Percentiles rank a stretch among this genome's conserved stretches.
Conservation (phyloP, 2,113 vertebrate genomes). For the Tachycineta bicolor region DNA sequence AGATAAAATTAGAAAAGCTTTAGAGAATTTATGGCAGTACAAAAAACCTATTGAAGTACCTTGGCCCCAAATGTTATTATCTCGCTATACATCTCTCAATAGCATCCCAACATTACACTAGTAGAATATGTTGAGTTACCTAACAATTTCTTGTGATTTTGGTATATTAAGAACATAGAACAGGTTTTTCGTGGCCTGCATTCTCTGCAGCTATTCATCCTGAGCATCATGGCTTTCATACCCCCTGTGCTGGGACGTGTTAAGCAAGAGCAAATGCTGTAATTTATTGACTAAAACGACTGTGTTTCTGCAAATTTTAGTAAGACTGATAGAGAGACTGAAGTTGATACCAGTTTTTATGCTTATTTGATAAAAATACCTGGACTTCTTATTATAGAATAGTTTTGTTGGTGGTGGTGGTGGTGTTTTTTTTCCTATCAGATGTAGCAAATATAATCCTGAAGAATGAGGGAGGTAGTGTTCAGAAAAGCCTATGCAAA, state of each 20-base stretch:
- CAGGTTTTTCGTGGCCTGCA: background rate
- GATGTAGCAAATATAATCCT: background rate
- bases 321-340: background rate
- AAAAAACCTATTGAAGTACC: background rate
- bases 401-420: too few relatives aligned
- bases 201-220: background rate
- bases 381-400: background rate
- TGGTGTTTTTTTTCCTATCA: background rate
- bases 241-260: background rate
- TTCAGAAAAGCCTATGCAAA: background rate
- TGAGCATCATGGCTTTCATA: background rate
- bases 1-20: background rate
- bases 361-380: background rate
- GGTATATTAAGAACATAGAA: background rate
- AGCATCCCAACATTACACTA: background rate
- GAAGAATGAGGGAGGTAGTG: fast-evolving
- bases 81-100: background rate
- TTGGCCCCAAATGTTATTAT: background rate
- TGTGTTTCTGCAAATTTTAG: background rate
- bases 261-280: background rate
- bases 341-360: background rate
- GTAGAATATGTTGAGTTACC: background rate
- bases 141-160: background rate
- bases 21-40: background rate
- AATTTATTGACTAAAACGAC: background rate